Percentiles rank a stretch among this genome's conserved stretches.
These are phyloP conservation scores for Sussaba pulchella DNA, from an alignment of 2,888 invertebrate species.

Conservation along the genomic window DNA sequence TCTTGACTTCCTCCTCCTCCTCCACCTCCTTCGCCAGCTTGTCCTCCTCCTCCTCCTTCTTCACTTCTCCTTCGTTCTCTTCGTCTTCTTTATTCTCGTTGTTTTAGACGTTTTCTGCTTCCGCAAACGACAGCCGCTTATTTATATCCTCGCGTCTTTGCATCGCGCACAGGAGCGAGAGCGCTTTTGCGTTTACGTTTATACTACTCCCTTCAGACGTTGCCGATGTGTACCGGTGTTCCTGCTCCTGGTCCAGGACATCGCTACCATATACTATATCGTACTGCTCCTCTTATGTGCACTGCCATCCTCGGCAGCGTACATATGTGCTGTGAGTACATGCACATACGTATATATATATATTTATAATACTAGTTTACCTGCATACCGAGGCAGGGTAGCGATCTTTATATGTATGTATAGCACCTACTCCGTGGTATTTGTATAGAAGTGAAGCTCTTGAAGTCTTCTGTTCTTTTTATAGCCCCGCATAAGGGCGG, in stretches of 20 bases:
- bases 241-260: slow-evolving; percentile 20
- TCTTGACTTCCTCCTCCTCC: slow-evolving; percentile 68
- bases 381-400: slow-evolving; percentile 14
- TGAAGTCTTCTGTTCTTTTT: neutral
- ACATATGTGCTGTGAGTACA: slow-evolving; percentile 12
- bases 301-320: neutral
- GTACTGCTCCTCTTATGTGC: slow-evolving; percentile 4
- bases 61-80: slow-evolving; percentile 68
- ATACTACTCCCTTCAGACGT: slow-evolving; percentile 25
- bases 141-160: slow-evolving; percentile 83
- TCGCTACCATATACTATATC: slow-evolving; percentile 14
- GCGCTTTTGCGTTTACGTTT: slow-evolving; percentile 70
- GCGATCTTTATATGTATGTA: too few species aligned
- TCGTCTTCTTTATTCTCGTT: slow-evolving; percentile 79
- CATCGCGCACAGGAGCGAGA: slow-evolving; percentile 78
- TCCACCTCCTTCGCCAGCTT: slow-evolving; percentile 47
- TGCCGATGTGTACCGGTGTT: slow-evolving; percentile 29
- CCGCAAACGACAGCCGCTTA: slow-evolving; percentile 85
- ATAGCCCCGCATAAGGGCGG: neutral
- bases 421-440: slow-evolving; percentile 1
- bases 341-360: too few species aligned
- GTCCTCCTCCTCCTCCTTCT: slow-evolving; percentile 49
- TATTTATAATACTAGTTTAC: too few species aligned
- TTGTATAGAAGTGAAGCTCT: neutral
- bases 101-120: slow-evolving; percentile 84